Evolutionary conservation across 2,888 invertebrate species (phyloP).

Genomic region (Leucophenga maculata): DNA sequence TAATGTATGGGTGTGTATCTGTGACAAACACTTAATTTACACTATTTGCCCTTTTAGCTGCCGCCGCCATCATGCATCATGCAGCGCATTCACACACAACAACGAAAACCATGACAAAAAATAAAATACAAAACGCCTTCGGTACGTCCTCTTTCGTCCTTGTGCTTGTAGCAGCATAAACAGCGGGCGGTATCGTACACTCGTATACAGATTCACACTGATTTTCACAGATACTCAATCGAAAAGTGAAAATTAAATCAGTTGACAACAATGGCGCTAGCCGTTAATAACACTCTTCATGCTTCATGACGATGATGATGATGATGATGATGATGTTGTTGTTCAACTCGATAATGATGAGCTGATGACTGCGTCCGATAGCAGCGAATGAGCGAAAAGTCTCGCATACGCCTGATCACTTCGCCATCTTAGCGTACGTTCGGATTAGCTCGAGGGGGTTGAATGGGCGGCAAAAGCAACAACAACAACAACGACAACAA

Average conservation of each 20-base stretch:
- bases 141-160: not conserved
- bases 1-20: not conserved
- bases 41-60: slow-evolving; percentile 57
- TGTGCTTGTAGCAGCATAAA: too few relatives aligned
- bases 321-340: slow-evolving; percentile 38
- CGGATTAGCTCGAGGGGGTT: slow-evolving; percentile 59
- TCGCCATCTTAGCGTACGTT: slow-evolving; percentile 24
- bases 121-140: slow-evolving; percentile 55
- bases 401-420: slow-evolving; percentile 42
- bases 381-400: slow-evolving; percentile 35
- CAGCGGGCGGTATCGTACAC: slow-evolving; percentile 49
- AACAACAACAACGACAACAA: too few relatives aligned
- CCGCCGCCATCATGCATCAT: slow-evolving; percentile 36
- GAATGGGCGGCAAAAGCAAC: not conserved
- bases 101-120: not conserved
- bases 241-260: slow-evolving; percentile 62
- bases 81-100: not conserved
- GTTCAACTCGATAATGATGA: slow-evolving; percentile 5
- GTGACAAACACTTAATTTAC: slow-evolving; percentile 33
- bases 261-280: slow-evolving; percentile 53
- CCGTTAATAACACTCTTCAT: slow-evolving; percentile 45
- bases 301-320: too few relatives aligned
- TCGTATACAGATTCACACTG: not conserved
- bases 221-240: not conserved
- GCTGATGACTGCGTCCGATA: not conserved